Base-by-base conservation (phyloP, 2,113 vertebrate genomes). In the Scomber colias region DNA sequence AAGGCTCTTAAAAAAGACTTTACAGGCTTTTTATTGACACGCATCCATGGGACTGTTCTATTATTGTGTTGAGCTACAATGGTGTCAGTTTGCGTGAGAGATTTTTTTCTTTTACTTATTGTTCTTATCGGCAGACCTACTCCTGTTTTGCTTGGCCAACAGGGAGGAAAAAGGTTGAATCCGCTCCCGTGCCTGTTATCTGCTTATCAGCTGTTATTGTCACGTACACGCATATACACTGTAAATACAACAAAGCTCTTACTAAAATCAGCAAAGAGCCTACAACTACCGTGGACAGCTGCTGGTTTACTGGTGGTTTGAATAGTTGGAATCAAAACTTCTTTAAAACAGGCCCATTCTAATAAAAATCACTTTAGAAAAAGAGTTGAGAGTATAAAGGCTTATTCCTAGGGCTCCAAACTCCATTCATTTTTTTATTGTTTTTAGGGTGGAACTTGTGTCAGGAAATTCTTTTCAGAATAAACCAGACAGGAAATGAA, bases 161-260 rank as follows among this genome's bases (percentile, higher is more conserved):
- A 27, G 24, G 24, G 24, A 27, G 24, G 24, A 27, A 27, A 27
- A 27, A 3, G 24, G 21, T 21, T 21, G 21, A 21, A 21, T 21
- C 35, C 9, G 35, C 35, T 35, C 5, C 35, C 9, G 35, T 35
- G 35, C 6, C 7, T 40, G 35, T 40, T 40, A 40, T 40, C 70
- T 5, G 12, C 70, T 80, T 12, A 79, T 81, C 68, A 79, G 73
- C 3, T 4, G 19, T 16, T 61, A 2, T 30, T 53, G 62, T 88
- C 77, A 84, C 77, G 49, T 45, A 84, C 68, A 40, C 11, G 49
- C 44, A 61, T 21, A 54, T 31, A 61, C n/a, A 54, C 46, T 49
- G 30, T 19, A 63, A 49, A 61, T 48, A 35, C 8, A 68, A 56
- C 49, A 71, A 5, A n/a, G 24, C 53, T 12, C 11, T 40, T 40